phyloP scores from a whole-genome alignment of 2,113 vertebrate genomes.

The Rhizomys pruinosus region DNA sequence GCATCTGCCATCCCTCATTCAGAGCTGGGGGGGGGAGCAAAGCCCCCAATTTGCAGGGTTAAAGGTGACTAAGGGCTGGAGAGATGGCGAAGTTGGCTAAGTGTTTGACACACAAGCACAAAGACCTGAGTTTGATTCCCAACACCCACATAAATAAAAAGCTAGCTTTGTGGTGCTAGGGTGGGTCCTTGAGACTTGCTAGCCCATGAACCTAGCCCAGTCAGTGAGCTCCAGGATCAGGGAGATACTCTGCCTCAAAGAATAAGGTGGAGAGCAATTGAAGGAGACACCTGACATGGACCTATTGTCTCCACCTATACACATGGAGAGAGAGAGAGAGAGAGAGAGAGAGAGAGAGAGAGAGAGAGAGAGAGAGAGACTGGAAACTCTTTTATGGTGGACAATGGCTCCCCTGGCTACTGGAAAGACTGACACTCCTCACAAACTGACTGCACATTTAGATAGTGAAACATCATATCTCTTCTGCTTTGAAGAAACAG shows the following conservation, averaged over 20 bases:
- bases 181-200: no score
- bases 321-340: no score
- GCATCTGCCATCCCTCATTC: neutral
- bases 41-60: neutral
- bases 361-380: neutral
- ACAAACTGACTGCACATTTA: neutral
- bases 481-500: neutral
- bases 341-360: neutral
- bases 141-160: neutral
- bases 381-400: neutral
- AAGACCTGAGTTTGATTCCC: neutral
- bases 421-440: neutral
- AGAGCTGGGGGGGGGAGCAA: neutral
- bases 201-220: neutral
- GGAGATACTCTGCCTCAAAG: neutral
- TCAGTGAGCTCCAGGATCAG: neutral
- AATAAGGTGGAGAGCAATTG: neutral
- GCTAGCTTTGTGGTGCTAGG: neutral
- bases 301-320: neutral
- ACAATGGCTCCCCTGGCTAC: neutral
- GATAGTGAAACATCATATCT: neutral
- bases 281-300: neutral
- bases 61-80: neutral
- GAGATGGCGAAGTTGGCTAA: neutral
- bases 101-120: neutral